Conservation (phyloP, 2,113 vertebrate genomes). For the Rhinopomastus cyanomelas region DNA sequence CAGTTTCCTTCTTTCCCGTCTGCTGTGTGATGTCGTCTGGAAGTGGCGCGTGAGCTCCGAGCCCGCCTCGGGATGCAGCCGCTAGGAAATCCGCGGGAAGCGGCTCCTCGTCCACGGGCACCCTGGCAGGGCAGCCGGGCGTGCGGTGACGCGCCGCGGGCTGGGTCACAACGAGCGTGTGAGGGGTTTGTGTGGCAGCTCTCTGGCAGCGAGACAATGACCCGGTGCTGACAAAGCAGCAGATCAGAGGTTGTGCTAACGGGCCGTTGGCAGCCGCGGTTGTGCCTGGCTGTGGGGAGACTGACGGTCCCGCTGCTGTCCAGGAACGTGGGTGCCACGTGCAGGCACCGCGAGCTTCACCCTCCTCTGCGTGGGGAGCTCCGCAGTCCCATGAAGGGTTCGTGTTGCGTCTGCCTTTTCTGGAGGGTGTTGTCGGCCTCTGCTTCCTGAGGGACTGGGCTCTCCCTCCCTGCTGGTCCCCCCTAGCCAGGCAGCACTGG, state of each 20-base stretch:
- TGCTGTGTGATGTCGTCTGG: too few species aligned
- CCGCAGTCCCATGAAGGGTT: neutral
- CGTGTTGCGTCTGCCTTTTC: too few species aligned
- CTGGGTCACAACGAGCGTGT: neutral
- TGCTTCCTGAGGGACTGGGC: neutral
- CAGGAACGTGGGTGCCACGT: neutral
- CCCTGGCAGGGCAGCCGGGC: too few species aligned
- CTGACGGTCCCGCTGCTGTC: neutral
- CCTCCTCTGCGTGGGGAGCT: neutral
- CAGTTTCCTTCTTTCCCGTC: too few species aligned
- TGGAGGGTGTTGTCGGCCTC: rapidly evolving
- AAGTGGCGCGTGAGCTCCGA: too few species aligned
- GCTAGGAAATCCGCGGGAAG: too few species aligned
- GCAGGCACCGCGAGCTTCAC: neutral
- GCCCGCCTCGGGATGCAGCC: too few species aligned
- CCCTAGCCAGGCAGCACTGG: too few species aligned
- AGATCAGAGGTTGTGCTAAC: neutral
- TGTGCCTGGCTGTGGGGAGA: rapidly evolving
- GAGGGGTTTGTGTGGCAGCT: neutral
- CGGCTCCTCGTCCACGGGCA: too few species aligned
- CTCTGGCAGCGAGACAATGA: slow-evolving; percentile 23
- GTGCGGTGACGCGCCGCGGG: neutral
- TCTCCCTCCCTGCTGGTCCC: neutral
- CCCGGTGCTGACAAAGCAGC: neutral
- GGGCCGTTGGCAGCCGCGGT: slow-evolving; percentile 26